Evolutionary conservation across 2,888 invertebrate genomes (phyloP).

Genomic region (Harmothoe impar): DNA sequence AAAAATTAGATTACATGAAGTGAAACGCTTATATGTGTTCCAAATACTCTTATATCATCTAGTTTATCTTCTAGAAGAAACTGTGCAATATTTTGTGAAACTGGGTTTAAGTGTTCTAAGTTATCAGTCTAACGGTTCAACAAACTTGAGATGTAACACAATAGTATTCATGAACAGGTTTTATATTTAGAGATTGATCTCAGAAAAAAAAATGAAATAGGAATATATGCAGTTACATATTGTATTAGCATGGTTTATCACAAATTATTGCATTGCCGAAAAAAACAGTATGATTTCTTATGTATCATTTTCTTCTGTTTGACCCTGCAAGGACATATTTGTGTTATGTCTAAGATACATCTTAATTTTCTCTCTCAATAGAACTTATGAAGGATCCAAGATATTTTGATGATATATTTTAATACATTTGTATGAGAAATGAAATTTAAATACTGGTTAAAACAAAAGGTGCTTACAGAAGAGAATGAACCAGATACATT

Average conservation of each 20-base stretch:
- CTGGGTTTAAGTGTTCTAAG: slow-evolving; percentile 10
- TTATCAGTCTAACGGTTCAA: slow-evolving; percentile 13
- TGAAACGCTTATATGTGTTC: slow-evolving; percentile 1
- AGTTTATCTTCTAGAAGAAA: neutral
- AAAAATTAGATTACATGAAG: neutral
- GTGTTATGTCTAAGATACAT: neutral
- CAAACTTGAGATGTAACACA: slow-evolving; percentile 31
- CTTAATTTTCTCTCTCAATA: neutral
- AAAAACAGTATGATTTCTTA: no score
- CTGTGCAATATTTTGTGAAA: slow-evolving; percentile 15
- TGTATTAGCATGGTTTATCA: neutral
- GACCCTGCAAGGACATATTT: neutral
- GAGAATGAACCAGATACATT: neutral
- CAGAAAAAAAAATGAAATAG: slow-evolving; percentile 4
- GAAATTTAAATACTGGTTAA: neutral
- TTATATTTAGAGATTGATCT: slow-evolving; percentile 3
- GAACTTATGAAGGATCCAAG: neutral
- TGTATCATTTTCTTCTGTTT: no score
- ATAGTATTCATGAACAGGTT: neutral
- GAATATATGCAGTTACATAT: neutral
- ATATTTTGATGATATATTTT: slow-evolving; percentile 36
- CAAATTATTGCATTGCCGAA: no score
- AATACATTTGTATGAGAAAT: slow-evolving; percentile 1
- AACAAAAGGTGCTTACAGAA: slow-evolving; percentile 8
- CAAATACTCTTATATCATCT: slow-evolving; percentile 48